phyloP scores from a whole-genome alignment of 2,888 invertebrate genomes.

The Xestobium rufovillosum region DNA sequence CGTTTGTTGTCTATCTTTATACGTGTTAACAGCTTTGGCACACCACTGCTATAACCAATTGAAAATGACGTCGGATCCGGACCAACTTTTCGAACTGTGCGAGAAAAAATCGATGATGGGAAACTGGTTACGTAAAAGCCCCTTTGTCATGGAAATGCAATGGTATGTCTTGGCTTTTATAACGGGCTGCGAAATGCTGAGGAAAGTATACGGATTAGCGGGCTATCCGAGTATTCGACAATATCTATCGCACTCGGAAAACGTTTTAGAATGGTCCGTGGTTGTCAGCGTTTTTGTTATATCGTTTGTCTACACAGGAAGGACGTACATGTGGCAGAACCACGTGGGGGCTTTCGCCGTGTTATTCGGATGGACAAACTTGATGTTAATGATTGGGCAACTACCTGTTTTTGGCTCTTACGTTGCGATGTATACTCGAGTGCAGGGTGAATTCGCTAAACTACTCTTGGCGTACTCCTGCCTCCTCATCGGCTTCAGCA shows the following conservation, averaged over 20 bases:
- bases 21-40: slow-evolving; percentile 73
- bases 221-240: slow-evolving; percentile 75
- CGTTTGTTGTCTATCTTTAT: slow-evolving; percentile 71
- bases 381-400: slow-evolving; percentile 88
- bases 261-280: slow-evolving; percentile 82
- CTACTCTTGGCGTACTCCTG: slow-evolving; percentile 80
- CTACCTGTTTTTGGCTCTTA: slow-evolving; percentile 82
- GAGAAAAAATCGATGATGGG: slow-evolving; percentile 72
- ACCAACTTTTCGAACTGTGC: slow-evolving; percentile 66
- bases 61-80: slow-evolving; percentile 46
- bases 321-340: slow-evolving; percentile 76
- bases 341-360: slow-evolving; percentile 82
- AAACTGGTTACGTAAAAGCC: slow-evolving; percentile 65
- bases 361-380: slow-evolving; percentile 78
- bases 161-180: slow-evolving; percentile 77
- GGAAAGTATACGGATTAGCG: slow-evolving; percentile 74
- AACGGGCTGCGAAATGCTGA: slow-evolving; percentile 69
- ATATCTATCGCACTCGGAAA: slow-evolving; percentile 76
- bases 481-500: slow-evolving; percentile 76
- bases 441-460: slow-evolving; percentile 80
- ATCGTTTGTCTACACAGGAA: slow-evolving; percentile 71
- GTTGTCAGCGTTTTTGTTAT: slow-evolving; percentile 77
- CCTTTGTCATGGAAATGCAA: slow-evolving; percentile 71
- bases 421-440: slow-evolving; percentile 85
- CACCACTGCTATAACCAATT: slow-evolving; percentile 81